These are phyloP conservation scores for Corythornis vintsioides DNA, from an alignment of 2,113 vertebrate species.

Conservation along the genomic window DNA sequence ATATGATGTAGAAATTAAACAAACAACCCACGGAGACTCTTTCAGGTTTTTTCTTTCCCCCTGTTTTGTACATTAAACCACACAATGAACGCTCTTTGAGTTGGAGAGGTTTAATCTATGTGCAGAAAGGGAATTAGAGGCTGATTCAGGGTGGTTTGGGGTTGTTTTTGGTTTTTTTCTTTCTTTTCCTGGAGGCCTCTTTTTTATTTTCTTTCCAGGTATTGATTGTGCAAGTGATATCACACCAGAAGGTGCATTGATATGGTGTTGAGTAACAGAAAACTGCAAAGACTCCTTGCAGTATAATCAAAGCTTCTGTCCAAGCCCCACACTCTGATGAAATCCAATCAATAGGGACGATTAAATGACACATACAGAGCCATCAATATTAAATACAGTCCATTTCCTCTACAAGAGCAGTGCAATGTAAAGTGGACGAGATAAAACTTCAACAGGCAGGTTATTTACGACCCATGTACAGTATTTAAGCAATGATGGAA, in stretches of 20 bases:
- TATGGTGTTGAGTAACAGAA: constrained; percentile 78
- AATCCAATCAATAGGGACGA: constrained; percentile 91
- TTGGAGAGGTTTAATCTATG: constrained; percentile 69
- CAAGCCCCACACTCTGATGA: constrained; percentile 81
- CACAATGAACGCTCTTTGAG: constrained; percentile 68
- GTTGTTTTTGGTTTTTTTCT: neutral
- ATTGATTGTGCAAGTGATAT: constrained; percentile 92
- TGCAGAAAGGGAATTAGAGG: constrained; percentile 63
- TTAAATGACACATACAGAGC: constrained; percentile 92
- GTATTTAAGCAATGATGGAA: constrained; percentile 61
- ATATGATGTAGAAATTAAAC: constrained; percentile 77
- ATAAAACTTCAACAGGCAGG: constrained; percentile 71
- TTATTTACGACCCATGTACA: constrained; percentile 58
- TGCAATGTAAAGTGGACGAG: constrained; percentile 64
- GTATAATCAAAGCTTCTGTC: constrained; percentile 89
- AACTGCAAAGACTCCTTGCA: constrained; percentile 84
- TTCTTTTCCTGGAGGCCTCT: constrained; percentile 79
- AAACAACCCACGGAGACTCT: constrained; percentile 67
- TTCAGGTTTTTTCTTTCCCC: constrained; percentile 5
- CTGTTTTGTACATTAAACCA: constrained; percentile 55
- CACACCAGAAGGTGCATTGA: constrained; percentile 88
- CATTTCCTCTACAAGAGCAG: constrained; percentile 80
- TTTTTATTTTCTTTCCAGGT: constrained; percentile 79
- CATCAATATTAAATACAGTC: constrained; percentile 92
- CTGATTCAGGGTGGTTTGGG: neutral